Evolutionary conservation across 2,888 invertebrate genomes (phyloP).

Genomic region (Crocallis elinguaria): DNA sequence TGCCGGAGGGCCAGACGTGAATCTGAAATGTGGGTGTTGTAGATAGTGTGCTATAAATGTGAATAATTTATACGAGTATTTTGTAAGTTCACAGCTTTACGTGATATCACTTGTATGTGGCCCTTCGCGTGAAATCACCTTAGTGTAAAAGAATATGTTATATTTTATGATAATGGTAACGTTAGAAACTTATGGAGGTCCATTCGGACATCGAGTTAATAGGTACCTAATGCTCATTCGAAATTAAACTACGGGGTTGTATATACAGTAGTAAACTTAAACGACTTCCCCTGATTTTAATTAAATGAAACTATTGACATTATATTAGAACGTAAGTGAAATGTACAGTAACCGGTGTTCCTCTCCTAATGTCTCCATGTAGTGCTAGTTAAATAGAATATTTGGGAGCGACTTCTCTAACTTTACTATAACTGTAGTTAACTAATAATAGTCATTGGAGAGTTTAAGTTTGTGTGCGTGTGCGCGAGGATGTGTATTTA

Average conservation of each 20-base stretch:
- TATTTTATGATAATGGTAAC: conserved; percentile 78
- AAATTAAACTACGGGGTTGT: conserved; percentile 73
- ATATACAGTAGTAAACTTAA: conserved; percentile 67
- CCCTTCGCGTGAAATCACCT: conserved; percentile 72
- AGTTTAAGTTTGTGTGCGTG: conserved; percentile 56
- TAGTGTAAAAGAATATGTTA: conserved; percentile 63
- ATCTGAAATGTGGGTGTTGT: conserved; percentile 77
- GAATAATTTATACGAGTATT: conserved; percentile 85
- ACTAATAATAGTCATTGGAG: conserved; percentile 60
- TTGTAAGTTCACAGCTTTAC: conserved; percentile 84
- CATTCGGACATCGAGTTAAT: conserved; percentile 72
- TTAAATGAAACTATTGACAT: conserved; percentile 67
- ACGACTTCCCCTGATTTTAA: conserved; percentile 70
- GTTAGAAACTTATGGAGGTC: conserved; percentile 62
- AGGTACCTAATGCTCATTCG: conserved; percentile 74
- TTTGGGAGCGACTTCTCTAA: conserved; percentile 68
- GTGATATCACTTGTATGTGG: conserved; percentile 76
- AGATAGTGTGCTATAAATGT: conserved; percentile 85
- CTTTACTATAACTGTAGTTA: conserved; percentile 67
- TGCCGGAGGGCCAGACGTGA: conserved; percentile 74
- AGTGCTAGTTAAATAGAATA: conserved; percentile 73
- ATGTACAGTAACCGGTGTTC: conserved; percentile 83
- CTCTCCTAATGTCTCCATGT: conserved; percentile 80
- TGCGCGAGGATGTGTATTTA: conserved; percentile 40
- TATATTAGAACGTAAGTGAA: conserved; percentile 67